Conservation (phyloP, 1,140 invertebrate genomes). For the Leptoteleia sp. region DNA sequence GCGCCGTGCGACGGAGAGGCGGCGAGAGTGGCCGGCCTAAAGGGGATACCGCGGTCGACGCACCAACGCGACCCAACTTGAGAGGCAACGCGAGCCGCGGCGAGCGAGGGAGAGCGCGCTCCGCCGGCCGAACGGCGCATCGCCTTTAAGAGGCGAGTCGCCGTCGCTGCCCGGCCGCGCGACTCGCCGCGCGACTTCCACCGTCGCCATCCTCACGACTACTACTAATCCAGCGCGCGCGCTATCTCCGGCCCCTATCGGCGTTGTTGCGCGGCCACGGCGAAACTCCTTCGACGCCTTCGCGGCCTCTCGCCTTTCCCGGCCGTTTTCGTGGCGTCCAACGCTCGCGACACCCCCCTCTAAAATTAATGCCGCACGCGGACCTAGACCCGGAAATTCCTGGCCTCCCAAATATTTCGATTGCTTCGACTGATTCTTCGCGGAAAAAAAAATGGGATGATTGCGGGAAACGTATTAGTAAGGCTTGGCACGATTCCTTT, state of each 20-base stretch:
- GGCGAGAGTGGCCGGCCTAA: constrained; percentile 16
- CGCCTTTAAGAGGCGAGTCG: constrained; percentile 45
- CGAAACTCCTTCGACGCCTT: too few relatives aligned
- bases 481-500: too few relatives aligned
- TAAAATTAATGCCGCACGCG: constrained; percentile 32
- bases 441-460: too few relatives aligned
- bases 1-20: constrained; percentile 6
- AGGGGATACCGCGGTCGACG: constrained; percentile 34
- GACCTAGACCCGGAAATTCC: too few relatives aligned
- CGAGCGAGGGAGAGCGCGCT: constrained; percentile 3
- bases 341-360: constrained; percentile 8
- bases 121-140: constrained; percentile 18
- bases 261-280: constrained; percentile 38
- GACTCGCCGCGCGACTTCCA: constrained; percentile 15
- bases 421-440: too few relatives aligned
- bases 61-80: too few relatives aligned
- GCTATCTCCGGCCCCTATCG: constrained; percentile 43
- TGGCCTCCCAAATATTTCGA: too few relatives aligned
- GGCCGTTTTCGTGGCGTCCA: constrained; percentile 9
- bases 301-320: constrained; percentile 29
- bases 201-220: constrained; percentile 28
- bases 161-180: constrained; percentile 18
- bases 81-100: too few relatives aligned
- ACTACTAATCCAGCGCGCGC: constrained; percentile 44
- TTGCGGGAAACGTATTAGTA: too few relatives aligned